Conservation (phyloP, 2,888 invertebrate species). For the Scrobipalpa atriplicella region DNA sequence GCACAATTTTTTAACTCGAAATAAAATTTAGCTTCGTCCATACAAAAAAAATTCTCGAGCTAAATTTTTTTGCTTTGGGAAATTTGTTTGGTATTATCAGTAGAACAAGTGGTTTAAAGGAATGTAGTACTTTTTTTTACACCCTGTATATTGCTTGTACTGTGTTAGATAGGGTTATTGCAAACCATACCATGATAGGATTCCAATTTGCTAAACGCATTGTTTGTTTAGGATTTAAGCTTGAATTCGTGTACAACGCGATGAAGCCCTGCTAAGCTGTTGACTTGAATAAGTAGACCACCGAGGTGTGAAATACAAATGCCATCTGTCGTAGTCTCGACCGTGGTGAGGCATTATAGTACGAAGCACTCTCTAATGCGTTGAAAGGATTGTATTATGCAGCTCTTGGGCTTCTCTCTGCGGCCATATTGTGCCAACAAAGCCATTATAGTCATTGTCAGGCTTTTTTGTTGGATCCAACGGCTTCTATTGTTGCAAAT, state of each 20-base stretch:
- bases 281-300: constrained; percentile 47
- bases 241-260: background rate
- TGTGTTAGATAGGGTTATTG: constrained; percentile 12
- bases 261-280: constrained; percentile 5
- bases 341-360: constrained; percentile 61
- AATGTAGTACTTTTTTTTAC: too few relatives aligned
- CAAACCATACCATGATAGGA: background rate
- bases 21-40: too few relatives aligned
- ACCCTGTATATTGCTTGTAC: too few relatives aligned
- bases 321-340: constrained; percentile 45
- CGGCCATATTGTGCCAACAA: constrained; percentile 57
- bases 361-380: constrained; percentile 54
- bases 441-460: constrained; percentile 40
- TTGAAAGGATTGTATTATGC: constrained; percentile 68
- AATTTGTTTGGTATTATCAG: too few relatives aligned
- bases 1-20: too few relatives aligned
- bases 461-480: constrained; percentile 13
- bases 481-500: background rate
- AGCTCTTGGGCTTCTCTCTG: constrained; percentile 58
- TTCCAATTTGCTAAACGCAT: background rate
- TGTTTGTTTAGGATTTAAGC: background rate
- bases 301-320: constrained; percentile 34
- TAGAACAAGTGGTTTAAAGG: too few relatives aligned
- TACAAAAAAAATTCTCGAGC: too few relatives aligned
- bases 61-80: too few relatives aligned